Percentiles rank a stretch among this genome's conserved stretches.
Evolutionary conservation across 2,113 vertebrate species (phyloP).

Genomic region (Microtus ochrogaster): DNA sequence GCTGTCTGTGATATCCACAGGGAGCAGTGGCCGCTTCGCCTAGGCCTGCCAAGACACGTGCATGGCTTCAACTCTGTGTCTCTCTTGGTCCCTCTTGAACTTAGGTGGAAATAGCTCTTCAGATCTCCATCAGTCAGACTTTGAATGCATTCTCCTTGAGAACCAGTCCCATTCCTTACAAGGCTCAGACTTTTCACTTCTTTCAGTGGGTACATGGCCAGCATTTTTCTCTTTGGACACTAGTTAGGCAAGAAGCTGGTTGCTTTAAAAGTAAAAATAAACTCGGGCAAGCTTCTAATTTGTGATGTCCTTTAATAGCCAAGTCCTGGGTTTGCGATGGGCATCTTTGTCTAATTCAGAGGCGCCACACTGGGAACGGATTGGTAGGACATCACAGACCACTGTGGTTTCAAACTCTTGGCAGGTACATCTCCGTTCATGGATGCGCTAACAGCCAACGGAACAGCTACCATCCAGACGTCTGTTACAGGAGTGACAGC

Average conservation of each 20-base stretch:
- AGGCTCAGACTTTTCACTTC: background rate
- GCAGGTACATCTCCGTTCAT: constrained; percentile 91
- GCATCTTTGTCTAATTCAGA: background rate
- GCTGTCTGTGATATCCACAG: fast-evolving
- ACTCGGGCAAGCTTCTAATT: background rate
- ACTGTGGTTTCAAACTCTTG: constrained; percentile 73
- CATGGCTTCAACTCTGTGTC: fast-evolving
- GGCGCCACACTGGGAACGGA: background rate
- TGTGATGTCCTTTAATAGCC: background rate
- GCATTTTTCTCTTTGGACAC: background rate
- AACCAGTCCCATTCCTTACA: background rate
- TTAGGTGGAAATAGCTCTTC: background rate
- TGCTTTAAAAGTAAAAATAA: background rate
- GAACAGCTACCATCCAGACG: constrained; percentile 89
- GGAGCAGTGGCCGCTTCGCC: fast-evolving
- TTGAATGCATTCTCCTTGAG: background rate
- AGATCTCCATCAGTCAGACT: background rate
- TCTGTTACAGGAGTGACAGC: constrained; percentile 87
- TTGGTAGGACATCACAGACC: constrained; percentile 14
- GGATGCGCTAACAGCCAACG: constrained; percentile 91
- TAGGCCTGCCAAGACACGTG: fast-evolving
- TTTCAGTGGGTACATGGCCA: background rate
- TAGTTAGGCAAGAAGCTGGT: background rate
- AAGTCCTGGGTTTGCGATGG: background rate
- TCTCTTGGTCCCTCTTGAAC: background rate